Base-by-base conservation (phyloP, 2,888 invertebrate species). In the Chymomyza amoena region DNA sequence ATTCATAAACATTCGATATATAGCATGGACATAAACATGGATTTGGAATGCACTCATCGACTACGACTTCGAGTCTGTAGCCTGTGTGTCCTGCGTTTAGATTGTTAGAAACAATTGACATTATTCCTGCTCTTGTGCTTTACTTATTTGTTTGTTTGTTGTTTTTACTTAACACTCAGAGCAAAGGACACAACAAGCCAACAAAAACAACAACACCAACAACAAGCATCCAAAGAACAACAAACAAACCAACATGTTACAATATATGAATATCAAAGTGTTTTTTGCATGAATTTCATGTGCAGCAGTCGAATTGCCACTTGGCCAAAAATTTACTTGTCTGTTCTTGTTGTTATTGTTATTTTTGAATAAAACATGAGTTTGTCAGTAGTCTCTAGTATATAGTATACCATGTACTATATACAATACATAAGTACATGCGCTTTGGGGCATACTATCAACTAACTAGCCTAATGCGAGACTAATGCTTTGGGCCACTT, bases 1-100 rank as follows among this genome's bases (percentile, higher is more conserved):
- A 80, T 80, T 80, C 83, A 80, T 83, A 83, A 83, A 80, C 81
- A 80, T 80, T 80, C 68, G 80, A 80, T 83, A 78, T 83, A 78
- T 83, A 78, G 80, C 76, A 80, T 80, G 80, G 66, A 73, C 74
- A 76, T 57, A 57, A 74, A 74, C 60, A 36, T 32, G 32, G 20
- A 16, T 57, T 28, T 57, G 13, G 25, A 13, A 25, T 25, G 57
- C 57, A 18, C 25, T 20, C 20, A 10, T 6, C 10, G 56, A 56
- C 20, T 56, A 7, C 3, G 56, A 56, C 20, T 56, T 18, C 3
- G 1, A 32, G 32, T 32, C 32, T 32, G 9, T 32, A 32, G 6
- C 32, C 32, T 45, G 39, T 45, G 39, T 45, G 7, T 13, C 10
- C 39, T 13, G 39, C 39, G 39, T 45, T 13, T 45, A 45, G 39